Conservation (phyloP, 2,113 vertebrate genomes). For the Enhydra lutris region DNA sequence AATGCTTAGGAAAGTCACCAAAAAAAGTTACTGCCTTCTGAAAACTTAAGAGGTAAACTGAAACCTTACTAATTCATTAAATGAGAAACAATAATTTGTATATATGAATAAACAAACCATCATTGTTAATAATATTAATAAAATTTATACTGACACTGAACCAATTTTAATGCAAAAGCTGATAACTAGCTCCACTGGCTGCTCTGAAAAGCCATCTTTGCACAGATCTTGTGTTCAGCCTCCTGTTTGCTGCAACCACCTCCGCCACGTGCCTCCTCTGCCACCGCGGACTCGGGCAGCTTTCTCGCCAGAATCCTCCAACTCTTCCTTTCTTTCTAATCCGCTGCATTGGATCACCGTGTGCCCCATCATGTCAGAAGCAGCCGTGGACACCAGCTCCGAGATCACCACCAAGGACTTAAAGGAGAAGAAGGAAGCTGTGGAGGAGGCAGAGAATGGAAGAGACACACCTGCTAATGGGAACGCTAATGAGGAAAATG, state of each 20-base stretch:
- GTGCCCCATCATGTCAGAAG: conserved; percentile 91
- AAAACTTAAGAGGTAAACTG: background rate
- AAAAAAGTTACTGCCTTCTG: background rate
- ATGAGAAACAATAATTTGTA: background rate
- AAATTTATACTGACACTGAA: background rate
- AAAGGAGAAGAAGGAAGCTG: conserved; percentile 96
- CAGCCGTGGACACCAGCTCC: conserved; percentile 85
- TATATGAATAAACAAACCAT: background rate
- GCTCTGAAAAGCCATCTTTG: conserved; percentile 83
- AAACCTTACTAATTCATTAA: background rate
- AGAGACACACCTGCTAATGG: conserved; percentile 94
- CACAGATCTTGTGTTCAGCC: conserved; percentile 77
- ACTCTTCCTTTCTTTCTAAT: background rate
- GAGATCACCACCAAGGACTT: conserved; percentile 93
- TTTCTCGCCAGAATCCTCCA: conserved; percentile 44
- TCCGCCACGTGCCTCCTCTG: conserved; percentile 39
- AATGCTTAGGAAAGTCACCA: background rate
- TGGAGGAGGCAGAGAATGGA: conserved; percentile 96
- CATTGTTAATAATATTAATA: background rate
- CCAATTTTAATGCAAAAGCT: background rate
- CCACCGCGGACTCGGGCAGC: conserved; percentile 72
- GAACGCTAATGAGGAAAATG: conserved; percentile 90
- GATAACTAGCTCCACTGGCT: conserved; percentile 81
- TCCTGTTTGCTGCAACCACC: conserved; percentile 41
- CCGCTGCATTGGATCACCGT: conserved; percentile 23